Evolutionary conservation across 2,797 vertebrate species (phyloP).

Genomic region (Chromobotia macracanthus): DNA sequence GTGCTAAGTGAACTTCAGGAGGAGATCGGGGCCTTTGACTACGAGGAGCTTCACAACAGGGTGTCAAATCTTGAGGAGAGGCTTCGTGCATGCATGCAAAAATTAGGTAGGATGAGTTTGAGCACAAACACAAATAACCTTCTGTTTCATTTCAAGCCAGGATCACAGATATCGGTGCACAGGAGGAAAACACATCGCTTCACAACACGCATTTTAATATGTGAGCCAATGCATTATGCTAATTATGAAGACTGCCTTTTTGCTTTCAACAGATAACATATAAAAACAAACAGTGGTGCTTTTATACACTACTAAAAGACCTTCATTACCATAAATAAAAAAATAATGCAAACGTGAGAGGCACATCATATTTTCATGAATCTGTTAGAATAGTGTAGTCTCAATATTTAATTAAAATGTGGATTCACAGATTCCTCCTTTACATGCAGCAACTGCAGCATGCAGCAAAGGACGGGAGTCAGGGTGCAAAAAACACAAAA

Average conservation of each 20-base stretch:
- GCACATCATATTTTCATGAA: not conserved
- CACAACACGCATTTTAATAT: not conserved
- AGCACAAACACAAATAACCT: slow-evolving; percentile 61
- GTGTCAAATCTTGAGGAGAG: slow-evolving; percentile 94
- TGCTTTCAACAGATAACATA: not conserved
- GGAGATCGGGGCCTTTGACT: slow-evolving; percentile 93
- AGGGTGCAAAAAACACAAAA: not conserved
- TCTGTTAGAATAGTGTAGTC: not conserved
- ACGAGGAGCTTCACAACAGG: slow-evolving; percentile 93
- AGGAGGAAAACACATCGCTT: not conserved
- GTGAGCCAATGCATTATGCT: not conserved
- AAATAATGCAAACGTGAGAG: too few species aligned
- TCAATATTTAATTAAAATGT: not conserved
- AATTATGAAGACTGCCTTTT: not conserved
- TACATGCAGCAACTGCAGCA: not conserved
- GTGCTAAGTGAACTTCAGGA: slow-evolving; percentile 94
- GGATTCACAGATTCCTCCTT: not conserved
- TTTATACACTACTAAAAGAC: not conserved
- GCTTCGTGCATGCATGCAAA: slow-evolving; percentile 97
- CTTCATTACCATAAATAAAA: too few species aligned
- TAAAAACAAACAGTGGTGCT: not conserved
- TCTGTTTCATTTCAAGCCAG: slow-evolving; percentile 14
- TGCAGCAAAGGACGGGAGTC: not conserved
- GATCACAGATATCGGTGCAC: not conserved
- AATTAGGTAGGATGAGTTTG: slow-evolving; percentile 87